Conservation (phyloP, 2,888 invertebrate species). For the Caenorhabditis sp. region DNA sequence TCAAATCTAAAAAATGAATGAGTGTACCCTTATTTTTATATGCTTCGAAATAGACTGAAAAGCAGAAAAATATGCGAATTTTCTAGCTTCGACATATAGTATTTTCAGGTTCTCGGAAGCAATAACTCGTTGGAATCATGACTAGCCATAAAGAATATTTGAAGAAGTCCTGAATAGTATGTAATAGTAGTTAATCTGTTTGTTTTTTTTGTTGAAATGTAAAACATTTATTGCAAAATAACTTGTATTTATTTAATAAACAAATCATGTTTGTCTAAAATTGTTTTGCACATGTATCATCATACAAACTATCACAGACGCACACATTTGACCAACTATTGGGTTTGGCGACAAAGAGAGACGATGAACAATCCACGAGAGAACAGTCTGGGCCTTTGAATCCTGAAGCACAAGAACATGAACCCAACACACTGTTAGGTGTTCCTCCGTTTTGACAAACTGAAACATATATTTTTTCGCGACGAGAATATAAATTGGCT, state of each 20-base stretch:
- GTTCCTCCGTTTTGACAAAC: conserved; percentile 20
- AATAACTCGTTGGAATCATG: background rate
- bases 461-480: background rate
- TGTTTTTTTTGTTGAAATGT: background rate
- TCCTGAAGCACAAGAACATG: conserved; percentile 7
- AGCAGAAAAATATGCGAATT: background rate
- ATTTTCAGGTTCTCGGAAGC: background rate
- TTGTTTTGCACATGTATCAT: conserved; percentile 10
- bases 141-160: too few species aligned
- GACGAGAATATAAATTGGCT: background rate
- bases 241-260: conserved; percentile 1
- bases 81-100: background rate
- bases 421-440: background rate
- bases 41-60: too few species aligned
- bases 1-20: too few species aligned
- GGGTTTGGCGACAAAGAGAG: background rate
- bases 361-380: conserved; percentile 7
- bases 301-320: conserved; percentile 10
- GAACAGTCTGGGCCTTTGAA: conserved; percentile 25
- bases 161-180: background rate
- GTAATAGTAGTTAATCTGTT: background rate
- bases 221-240: background rate
- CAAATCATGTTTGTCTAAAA: background rate
- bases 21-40: too few species aligned
- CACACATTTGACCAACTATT: conserved; percentile 35